Evolutionary conservation across 2,888 invertebrate species (phyloP), one percentile per base, ranked within the genome.

Genomic region (Noctuana brunneofusca): DNA sequence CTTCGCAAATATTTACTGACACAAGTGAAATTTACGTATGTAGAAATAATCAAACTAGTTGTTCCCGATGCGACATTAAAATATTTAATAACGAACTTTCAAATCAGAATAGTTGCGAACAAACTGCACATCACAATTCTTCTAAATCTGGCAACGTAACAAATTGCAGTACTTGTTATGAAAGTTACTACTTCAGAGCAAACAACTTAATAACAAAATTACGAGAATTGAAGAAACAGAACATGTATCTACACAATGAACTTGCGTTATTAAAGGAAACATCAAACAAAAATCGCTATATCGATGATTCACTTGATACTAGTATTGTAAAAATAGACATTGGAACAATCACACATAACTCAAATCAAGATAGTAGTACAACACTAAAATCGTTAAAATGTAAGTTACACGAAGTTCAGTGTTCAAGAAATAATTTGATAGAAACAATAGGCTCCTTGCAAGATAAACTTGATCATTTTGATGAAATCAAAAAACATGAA

Each of bases 211-310:
- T 90, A 1, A 75, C 72, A 38, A 90, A 86, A 70, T 67, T 91
- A 4, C 78, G 89, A 68, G 84, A 88, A 65, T 86, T 90, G 3
- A 90, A 89, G 75, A 76, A 80, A 24, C 83, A 90, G 71, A 90
- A 91, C 68, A 60, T 76, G 9, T 59, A 82, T 14, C 68, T 90
- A 2, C 81, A 81, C 12, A 78, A 76, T 62, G 86, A 90, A 67
- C 68, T 90, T 2, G 56, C 69, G 3, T 66, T 72, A 24, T 69
- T 89, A 18, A 84, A 75, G 76, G 71, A 81, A 58, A 80, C 82
- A 56, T 73, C 76, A 22, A 66, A 72, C 65, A 58, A 38, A 0
- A 69, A 69, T 63, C 24, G 74, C 24, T 68, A 68, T 32, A 32
- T 18, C 9, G 70, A 76, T 43, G 68, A 66, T 24, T 63, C 66